Base-by-base conservation (phyloP, 64 coral and sea anemone species). In the Dendronephthya gigantea region DNA sequence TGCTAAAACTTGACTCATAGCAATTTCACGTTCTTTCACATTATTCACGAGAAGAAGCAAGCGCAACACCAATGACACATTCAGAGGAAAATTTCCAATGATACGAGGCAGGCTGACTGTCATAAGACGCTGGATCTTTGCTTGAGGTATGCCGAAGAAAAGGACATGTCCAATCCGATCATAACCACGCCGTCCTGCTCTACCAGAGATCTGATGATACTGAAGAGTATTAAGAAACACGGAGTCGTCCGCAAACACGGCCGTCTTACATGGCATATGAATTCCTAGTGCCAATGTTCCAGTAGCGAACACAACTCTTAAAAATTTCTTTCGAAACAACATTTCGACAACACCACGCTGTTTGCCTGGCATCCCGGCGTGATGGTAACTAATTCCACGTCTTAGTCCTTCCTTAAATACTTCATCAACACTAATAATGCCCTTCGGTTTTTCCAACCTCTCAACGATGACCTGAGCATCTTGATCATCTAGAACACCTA, bases 181-280 rank as follows among this genome's bases (percentile, higher is more conserved):
- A 49, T 90, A 93, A 0, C 92, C 92, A 82, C 92, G 86, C 22
- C 92, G 92, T 12, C 92, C 92, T 25, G 92, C 89, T 50, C 92
- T 82, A 17, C 92, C 92, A 32, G 92, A 90, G 84, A 93, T 93
- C 92, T 93, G 88, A 23, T 39, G 51, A 17, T 68, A 93, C 81
- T 83, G 65, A 29, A 93, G 81, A 25, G 92, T 90, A 33, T 93
- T 90, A 39, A 93, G 86, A 43, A 49, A 93, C 16, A 89, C 49
- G 2, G 59, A 90, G 43, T 93, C 92, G 49, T 88, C 88, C 35
- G 88, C 59, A 66, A 93, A 93, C 58, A 93, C 92, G 10, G 87
- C 92, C 11, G 88, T 93, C 55, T 93, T 93, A 84, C 92, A 93
- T 23, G 92, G 92, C 92, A 93, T 93, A 47, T 93, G 92, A 89